Percentiles rank a stretch among this genome's conserved stretches.
phyloP scores from a whole-genome alignment of 2,888 invertebrate species.

The Polymixis flavicincta region DNA sequence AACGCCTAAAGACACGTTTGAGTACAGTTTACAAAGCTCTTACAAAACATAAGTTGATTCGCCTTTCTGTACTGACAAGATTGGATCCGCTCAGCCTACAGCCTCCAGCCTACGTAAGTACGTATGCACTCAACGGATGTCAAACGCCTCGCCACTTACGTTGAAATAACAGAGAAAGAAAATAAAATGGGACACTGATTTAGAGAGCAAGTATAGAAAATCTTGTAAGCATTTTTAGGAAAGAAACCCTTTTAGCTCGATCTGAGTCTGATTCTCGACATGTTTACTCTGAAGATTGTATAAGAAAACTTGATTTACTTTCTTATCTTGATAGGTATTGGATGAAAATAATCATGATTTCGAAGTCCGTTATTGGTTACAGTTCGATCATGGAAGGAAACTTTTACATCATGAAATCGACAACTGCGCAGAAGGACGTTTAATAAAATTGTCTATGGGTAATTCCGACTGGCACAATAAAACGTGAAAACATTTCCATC shows the following conservation, averaged over 20 bases:
- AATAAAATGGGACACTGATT: constrained; percentile 52
- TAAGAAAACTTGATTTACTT: constrained; percentile 1
- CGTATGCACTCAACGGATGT: constrained; percentile 52
- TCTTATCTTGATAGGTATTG: constrained; percentile 7
- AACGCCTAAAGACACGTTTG: constrained; percentile 40
- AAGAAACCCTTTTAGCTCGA: constrained; percentile 8
- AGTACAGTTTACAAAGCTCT: constrained; percentile 59
- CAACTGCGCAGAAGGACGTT: neutral
- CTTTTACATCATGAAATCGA: constrained; percentile 1
- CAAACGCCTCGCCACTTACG: constrained; percentile 58
- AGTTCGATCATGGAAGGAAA: neutral
- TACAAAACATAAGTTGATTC: constrained; percentile 62
- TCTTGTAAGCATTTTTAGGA: constrained; percentile 6
- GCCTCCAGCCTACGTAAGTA: constrained; percentile 31
- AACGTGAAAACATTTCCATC: constrained; percentile 2
- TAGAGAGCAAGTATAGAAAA: constrained; percentile 26
- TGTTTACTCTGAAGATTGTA: neutral
- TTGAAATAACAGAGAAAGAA: constrained; percentile 54
- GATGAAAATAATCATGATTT: neutral
- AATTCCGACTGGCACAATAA: neutral
- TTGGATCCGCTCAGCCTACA: constrained; percentile 46
- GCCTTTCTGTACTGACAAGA: constrained; percentile 56
- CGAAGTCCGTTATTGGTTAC: neutral
- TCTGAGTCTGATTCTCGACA: constrained; percentile 11
- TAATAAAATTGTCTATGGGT: neutral